Evolutionary conservation across 1,140 invertebrate species (phyloP), one percentile per base, ranked within the genome.

Genomic region (Trypoxylus dichotomus): DNA sequence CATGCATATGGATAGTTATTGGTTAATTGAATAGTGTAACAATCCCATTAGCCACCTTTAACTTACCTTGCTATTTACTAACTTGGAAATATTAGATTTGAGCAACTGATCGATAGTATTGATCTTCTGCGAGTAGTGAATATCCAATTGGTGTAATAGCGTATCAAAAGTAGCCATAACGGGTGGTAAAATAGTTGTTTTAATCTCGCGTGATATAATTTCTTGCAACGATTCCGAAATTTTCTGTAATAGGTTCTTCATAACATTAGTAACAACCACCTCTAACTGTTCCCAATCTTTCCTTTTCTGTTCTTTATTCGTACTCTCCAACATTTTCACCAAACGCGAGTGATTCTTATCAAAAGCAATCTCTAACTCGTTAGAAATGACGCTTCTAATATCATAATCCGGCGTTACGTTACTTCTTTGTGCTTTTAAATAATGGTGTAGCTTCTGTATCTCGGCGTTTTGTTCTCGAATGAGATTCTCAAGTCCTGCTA

Each of bases 21-120:
- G n/a, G n/a, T n/a, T n/a, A n/a, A n/a, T n/a, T n/a, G n/a, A n/a
- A n/a, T n/a, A n/a, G n/a, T n/a, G n/a, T n/a, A n/a, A n/a, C n/a
- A n/a, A n/a, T n/a, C n/a, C 32, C 3, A 37, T 71, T 5, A 21
- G n/a, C 24, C 1, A 19, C 8, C 25, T 71, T 74, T 19, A 11
- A 86, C 85, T 83, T 85, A 93, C 92, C 87, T 92, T 91, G 84
- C 92, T 94, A 78, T 89, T 91, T 79, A 95, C 89, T 21, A 95
- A 85, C 84, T 96, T 94, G 3, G 89, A 88, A 76, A 97, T 91
- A 85, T 93, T 95, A 74, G 96, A 93, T 78, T 93, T 92, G 10
- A 97, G 85, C 58, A 93, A 86, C 47, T 91, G 87, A 86, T 97
- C 95, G 32, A 91, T 91, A 47, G 91, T 88, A 76, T 88, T 87